phyloP scores from a whole-genome alignment of 2,888 invertebrate genomes.

The Escarpia spicata region DNA sequence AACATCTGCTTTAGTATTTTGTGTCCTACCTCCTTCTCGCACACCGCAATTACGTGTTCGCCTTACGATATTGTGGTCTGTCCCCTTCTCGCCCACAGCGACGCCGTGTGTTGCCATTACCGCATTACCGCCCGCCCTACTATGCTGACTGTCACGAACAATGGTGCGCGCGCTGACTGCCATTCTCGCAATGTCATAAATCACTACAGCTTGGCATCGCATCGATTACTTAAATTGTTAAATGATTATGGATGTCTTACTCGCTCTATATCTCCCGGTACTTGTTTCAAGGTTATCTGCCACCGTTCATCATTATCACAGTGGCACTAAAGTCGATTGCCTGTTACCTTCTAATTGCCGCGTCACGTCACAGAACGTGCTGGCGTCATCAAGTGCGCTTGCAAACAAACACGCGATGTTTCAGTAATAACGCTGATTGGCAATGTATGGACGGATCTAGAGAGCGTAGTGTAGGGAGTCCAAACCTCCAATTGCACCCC shows the following conservation, averaged over 20 bases:
- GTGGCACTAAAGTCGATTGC: too few relatives aligned
- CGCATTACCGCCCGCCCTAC: background rate
- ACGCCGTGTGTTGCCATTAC: background rate
- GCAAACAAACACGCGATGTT: too few relatives aligned
- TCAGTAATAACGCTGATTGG: too few relatives aligned
- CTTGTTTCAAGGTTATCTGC: background rate
- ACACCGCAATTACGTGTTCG: too few relatives aligned
- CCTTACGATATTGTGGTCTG: background rate
- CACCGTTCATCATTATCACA: background rate
- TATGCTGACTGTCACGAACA: background rate
- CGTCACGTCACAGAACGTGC: too few relatives aligned
- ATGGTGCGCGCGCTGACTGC: background rate
- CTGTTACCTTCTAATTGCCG: too few relatives aligned
- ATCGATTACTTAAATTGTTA: background rate
- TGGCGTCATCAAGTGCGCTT: too few relatives aligned
- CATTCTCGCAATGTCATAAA: background rate
- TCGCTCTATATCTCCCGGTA: background rate
- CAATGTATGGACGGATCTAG: too few relatives aligned
- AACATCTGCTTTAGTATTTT: too few relatives aligned
- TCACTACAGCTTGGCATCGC: background rate
- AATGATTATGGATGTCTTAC: background rate
- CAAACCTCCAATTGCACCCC: too few relatives aligned
- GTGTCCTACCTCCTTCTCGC: too few relatives aligned
- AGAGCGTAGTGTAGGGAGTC: too few relatives aligned
- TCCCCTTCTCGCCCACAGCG: background rate